Conservation (phyloP, 2,888 invertebrate genomes). For the Hyles lineata region DNA sequence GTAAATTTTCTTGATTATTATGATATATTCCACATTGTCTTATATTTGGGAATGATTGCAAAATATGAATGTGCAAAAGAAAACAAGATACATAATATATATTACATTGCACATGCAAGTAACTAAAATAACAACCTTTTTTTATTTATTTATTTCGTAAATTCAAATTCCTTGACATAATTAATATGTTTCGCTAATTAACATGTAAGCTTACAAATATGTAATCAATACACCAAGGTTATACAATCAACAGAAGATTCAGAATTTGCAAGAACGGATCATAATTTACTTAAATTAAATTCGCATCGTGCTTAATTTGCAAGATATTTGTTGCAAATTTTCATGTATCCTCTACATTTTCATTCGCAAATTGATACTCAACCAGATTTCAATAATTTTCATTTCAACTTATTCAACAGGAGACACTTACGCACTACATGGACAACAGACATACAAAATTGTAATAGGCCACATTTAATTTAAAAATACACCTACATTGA, state of each 20-base stretch:
- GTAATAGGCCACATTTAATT: too few species aligned
- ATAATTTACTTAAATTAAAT: slow-evolving; percentile 24
- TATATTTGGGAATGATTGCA: not conserved
- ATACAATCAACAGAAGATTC: slow-evolving; percentile 35
- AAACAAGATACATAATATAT: not conserved
- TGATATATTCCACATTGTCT: not conserved
- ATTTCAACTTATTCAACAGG: not conserved
- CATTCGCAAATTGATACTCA: not conserved
- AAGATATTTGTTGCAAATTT: not conserved
- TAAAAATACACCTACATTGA: too few species aligned
- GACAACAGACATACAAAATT: too few species aligned
- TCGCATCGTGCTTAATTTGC: slow-evolving; percentile 11
- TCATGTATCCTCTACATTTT: not conserved
- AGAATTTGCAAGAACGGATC: slow-evolving; percentile 32
- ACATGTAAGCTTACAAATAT: slow-evolving; percentile 37
- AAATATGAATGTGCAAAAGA: not conserved
- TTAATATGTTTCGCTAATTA: slow-evolving; percentile 32
- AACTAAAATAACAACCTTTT: slow-evolving; percentile 17
- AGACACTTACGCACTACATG: too few species aligned
- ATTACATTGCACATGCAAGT: not conserved
- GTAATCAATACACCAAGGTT: slow-evolving; percentile 42
- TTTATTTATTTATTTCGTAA: slow-evolving; percentile 31
- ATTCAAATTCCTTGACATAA: slow-evolving; percentile 32
- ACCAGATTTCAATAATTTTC: not conserved
- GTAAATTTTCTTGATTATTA: not conserved